Conservation (phyloP, 2,888 invertebrate genomes). For the Mantis religiosa region DNA sequence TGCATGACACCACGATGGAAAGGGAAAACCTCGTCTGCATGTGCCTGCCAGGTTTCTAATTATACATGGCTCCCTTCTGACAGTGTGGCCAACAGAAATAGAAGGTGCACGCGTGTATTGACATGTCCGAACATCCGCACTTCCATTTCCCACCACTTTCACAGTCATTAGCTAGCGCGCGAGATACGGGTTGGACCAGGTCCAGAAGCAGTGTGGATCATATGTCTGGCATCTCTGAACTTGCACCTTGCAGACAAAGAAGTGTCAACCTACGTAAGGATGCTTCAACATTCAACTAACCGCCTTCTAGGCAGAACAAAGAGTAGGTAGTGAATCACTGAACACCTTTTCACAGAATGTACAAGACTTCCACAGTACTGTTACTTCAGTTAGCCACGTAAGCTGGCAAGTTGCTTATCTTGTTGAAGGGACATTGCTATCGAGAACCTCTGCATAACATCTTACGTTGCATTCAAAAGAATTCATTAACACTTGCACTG, state of each 20-base stretch:
- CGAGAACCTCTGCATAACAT: no score
- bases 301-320: not conserved
- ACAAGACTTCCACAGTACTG: no score
- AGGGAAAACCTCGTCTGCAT: not conserved
- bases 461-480: no score
- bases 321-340: not conserved
- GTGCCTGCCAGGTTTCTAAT: constrained; percentile 1
- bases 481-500: no score
- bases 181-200: not conserved
- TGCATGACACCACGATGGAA: not conserved
- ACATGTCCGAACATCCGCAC: not conserved
- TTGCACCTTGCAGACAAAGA: no score
- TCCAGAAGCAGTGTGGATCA: not conserved
- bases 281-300: no score
- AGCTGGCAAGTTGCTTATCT: no score
- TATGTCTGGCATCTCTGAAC: not conserved
- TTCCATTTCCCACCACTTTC: not conserved
- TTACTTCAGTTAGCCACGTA: no score
- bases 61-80: constrained; percentile 1
- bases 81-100: not conserved
- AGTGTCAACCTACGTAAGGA: no score
- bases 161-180: not conserved
- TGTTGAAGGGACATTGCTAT: no score
- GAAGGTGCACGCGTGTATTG: not conserved
- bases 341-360: no score